Percentiles rank a stretch among this genome's conserved stretches.
These are phyloP conservation scores for Sabellastarte sp. DNA, from an alignment of 2,888 invertebrate genomes.

Conservation along the genomic window DNA sequence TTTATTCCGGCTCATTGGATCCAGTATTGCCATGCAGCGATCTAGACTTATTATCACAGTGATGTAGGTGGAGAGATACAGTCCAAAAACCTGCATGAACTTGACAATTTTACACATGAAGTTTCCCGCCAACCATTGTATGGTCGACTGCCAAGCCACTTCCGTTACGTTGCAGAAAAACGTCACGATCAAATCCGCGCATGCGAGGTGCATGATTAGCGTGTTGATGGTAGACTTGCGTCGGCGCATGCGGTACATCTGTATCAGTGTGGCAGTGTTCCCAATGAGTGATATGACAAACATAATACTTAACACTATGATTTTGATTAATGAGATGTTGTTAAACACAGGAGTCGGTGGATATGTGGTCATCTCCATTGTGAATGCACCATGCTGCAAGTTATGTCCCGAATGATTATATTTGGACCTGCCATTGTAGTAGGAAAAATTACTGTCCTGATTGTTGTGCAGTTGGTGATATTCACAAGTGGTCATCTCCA, in stretches of 20 bases:
- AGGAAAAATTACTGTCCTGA: too few relatives aligned
- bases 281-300: slow-evolving; percentile 73
- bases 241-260: slow-evolving; percentile 67
- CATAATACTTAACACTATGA: slow-evolving; percentile 70
- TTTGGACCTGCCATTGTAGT: too few relatives aligned
- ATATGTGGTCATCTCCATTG: too few relatives aligned
- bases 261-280: slow-evolving; percentile 75
- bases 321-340: slow-evolving; percentile 67
- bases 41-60: slow-evolving; percentile 80
- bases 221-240: slow-evolving; percentile 66
- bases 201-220: slow-evolving; percentile 77
- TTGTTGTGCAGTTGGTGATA: too few relatives aligned
- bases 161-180: slow-evolving; percentile 79
- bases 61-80: slow-evolving; percentile 80
- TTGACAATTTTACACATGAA: slow-evolving; percentile 77
- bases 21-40: slow-evolving; percentile 74
- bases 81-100: slow-evolving; percentile 74
- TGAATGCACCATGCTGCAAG: too few relatives aligned
- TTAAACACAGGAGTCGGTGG: slow-evolving; percentile 67
- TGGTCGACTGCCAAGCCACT: slow-evolving; percentile 77
- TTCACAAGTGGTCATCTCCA: too few relatives aligned
- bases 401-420: too few relatives aligned
- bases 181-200: slow-evolving; percentile 79
- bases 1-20: slow-evolving; percentile 65
- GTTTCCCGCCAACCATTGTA: slow-evolving; percentile 79